Conservation (phyloP, 2,113 vertebrate species). For the Hystrix brachyura region DNA sequence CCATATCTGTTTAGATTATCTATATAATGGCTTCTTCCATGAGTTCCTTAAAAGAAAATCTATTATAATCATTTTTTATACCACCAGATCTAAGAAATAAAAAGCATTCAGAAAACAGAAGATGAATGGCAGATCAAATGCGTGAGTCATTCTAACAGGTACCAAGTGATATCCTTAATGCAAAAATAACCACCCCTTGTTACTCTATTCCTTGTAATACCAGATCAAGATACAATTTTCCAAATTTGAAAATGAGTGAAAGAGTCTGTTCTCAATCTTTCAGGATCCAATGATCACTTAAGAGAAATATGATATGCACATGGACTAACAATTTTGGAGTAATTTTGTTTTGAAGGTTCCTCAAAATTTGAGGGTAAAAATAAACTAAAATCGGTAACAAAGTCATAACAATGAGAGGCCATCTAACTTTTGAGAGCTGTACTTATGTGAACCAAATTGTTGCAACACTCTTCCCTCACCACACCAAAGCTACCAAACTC, state of each 20-base stretch:
- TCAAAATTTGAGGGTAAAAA: background rate
- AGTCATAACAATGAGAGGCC: background rate
- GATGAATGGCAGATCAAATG: background rate
- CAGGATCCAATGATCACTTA: background rate
- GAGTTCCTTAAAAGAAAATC: background rate
- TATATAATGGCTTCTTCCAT: background rate
- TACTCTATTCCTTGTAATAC: background rate
- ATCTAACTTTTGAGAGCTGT: background rate
- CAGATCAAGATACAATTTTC: background rate
- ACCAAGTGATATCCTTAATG: background rate
- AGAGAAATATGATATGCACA: background rate
- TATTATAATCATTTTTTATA: background rate
- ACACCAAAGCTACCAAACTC: background rate
- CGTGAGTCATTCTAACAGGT: background rate
- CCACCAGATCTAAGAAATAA: background rate
- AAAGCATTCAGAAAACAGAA: background rate
- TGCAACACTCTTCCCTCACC: background rate
- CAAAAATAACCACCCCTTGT: background rate
- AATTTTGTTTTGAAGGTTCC: background rate
- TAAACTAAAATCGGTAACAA: background rate
- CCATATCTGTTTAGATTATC: background rate
- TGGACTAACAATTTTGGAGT: background rate
- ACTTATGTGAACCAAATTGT: background rate
- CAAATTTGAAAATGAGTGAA: conserved; percentile 16
- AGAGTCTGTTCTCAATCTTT: background rate